Conservation (phyloP, 2,888 invertebrate species). For the Netelia virgata region DNA sequence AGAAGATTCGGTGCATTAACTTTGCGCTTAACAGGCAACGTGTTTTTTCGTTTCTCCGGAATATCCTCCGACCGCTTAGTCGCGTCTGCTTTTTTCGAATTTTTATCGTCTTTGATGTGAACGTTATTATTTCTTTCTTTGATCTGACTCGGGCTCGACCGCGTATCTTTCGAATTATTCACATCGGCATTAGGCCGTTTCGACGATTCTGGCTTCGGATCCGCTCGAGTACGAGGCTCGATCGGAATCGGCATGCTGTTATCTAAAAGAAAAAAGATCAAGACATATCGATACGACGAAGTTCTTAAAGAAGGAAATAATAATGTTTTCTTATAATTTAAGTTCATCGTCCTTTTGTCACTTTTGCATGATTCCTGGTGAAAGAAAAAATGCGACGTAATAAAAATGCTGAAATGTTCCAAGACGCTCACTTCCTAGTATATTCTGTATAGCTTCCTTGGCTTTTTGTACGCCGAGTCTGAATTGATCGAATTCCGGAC, state of each 20-base stretch:
- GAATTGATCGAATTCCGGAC: constrained; percentile 93
- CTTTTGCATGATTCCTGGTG: constrained; percentile 13
- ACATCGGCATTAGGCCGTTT: neutral
- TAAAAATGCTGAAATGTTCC: constrained; percentile 10
- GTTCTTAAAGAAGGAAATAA: neutral
- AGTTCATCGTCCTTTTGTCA: neutral
- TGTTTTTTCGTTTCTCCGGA: constrained; percentile 49
- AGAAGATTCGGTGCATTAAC: constrained; percentile 73
- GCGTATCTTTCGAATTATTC: neutral
- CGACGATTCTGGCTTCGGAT: constrained; percentile 37
- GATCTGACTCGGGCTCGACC: neutral
- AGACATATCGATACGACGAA: neutral
- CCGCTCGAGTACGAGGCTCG: constrained; percentile 29
- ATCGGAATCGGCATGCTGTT: constrained; percentile 66
- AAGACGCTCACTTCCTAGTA: constrained; percentile 88
- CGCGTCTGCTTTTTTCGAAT: constrained; percentile 24
- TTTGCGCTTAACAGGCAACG: constrained; percentile 62
- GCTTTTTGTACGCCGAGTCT: constrained; percentile 95
- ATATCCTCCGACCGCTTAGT: constrained; percentile 32
- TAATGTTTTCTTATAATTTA: constrained; percentile 1
- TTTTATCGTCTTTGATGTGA: constrained; percentile 19
- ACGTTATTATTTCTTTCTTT: constrained; percentile 56
- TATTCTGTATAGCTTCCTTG: constrained; percentile 97
- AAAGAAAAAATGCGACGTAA: constrained; percentile 21
- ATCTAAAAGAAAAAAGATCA: constrained; percentile 46